Conservation (phyloP, 2,888 invertebrate genomes). For the Ptycholaimellus sp. region DNA sequence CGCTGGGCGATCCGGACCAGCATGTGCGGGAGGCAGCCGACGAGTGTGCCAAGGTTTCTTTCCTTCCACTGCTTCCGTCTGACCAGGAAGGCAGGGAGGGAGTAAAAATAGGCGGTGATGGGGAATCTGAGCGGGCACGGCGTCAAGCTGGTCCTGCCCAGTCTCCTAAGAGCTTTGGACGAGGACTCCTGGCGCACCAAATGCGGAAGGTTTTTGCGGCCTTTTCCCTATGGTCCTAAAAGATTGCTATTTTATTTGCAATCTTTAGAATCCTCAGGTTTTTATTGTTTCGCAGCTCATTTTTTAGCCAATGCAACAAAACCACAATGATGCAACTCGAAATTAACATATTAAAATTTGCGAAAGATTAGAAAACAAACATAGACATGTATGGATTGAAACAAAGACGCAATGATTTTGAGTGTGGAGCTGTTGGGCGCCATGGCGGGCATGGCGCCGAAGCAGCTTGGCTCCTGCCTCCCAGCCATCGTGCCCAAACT, state of each 20-base stretch:
- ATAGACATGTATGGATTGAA: too few species aligned
- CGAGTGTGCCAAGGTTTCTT: slow-evolving; percentile 52
- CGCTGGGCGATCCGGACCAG: slow-evolving; percentile 82
- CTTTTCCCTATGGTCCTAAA: too few species aligned
- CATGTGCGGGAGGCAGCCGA: slow-evolving; percentile 75
- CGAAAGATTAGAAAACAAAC: too few species aligned
- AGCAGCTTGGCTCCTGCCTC: slow-evolving; percentile 84
- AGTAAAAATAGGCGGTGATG: slow-evolving; percentile 42
- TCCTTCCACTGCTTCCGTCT: too few species aligned
- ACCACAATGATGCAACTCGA: too few species aligned
- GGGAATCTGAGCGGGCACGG: slow-evolving; percentile 83
- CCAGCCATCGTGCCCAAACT: slow-evolving; percentile 93
- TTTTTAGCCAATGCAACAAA: too few species aligned
- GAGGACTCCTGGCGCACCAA: slow-evolving; percentile 98
- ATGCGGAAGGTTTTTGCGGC: slow-evolving; percentile 39
- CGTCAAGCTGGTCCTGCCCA: slow-evolving; percentile 77
- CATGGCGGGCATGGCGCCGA: slow-evolving; percentile 96
- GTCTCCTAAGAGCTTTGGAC: slow-evolving; percentile 61
- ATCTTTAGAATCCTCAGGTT: too few species aligned
- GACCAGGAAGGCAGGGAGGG: neutral
- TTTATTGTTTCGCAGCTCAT: too few species aligned
- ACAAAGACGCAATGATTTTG: too few species aligned
- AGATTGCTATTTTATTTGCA: too few species aligned
- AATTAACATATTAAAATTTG: too few species aligned
- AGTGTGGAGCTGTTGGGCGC: slow-evolving; percentile 83